Conservation (phyloP, 2,797 vertebrate species). For the Eurystomus glaucurus region DNA sequence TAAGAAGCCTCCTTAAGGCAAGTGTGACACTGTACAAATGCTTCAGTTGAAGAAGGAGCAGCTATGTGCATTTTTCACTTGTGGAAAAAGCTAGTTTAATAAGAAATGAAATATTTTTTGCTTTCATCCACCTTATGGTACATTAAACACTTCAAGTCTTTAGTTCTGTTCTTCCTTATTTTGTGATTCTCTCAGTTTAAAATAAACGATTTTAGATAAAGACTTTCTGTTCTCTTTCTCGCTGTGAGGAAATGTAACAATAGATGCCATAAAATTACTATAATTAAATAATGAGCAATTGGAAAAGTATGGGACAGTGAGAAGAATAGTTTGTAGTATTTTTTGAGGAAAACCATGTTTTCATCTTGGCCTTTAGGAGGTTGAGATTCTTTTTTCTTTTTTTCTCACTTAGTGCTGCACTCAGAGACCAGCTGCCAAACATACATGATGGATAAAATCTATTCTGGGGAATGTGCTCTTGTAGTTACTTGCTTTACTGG, state of each 20-base stretch:
- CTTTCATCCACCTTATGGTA: not conserved
- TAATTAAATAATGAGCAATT: constrained; percentile 55
- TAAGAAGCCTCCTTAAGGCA: not conserved
- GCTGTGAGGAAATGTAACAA: constrained; percentile 36
- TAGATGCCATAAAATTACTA: constrained; percentile 32
- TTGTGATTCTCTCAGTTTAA: constrained; percentile 17
- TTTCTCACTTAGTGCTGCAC: not conserved
- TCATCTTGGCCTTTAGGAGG: not conserved
- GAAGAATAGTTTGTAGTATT: constrained; percentile 6
- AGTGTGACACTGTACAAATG: not conserved
- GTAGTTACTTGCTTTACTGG: constrained; percentile 25
- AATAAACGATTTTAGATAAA: constrained; percentile 29
- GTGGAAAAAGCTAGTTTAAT: not conserved
- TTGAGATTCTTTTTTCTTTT: not conserved
- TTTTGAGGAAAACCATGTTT: not conserved
- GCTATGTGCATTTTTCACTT: not conserved
- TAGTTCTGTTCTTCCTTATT: not conserved
- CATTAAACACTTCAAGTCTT: not conserved
- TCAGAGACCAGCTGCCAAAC: constrained; percentile 21
- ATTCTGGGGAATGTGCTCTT: constrained; percentile 30
- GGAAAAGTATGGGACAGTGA: not conserved
- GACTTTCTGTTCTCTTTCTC: constrained; percentile 8
- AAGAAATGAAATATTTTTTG: not conserved
- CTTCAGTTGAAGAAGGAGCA: not conserved
- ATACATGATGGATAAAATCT: constrained; percentile 23